phyloP scores from a whole-genome alignment of 1,140 invertebrate genomes.

The Gryllus bimaculatus region DNA sequence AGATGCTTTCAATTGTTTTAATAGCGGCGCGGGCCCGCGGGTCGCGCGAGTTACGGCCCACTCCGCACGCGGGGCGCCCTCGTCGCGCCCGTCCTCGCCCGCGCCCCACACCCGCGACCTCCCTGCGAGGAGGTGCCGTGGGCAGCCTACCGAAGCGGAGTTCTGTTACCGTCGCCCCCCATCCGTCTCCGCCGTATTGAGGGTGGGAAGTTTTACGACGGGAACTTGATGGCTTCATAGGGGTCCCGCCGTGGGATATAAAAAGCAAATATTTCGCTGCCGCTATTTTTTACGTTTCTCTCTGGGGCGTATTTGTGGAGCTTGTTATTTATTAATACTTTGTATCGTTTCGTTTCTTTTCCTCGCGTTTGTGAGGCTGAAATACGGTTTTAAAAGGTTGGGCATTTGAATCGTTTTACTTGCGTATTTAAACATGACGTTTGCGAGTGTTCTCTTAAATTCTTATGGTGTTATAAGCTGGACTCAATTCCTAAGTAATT shows the following conservation, averaged over 20 bases:
- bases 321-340: background rate
- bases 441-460: too few relatives aligned
- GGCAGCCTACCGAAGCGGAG: background rate
- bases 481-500: too few relatives aligned
- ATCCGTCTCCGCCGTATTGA: background rate
- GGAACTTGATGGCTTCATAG: background rate
- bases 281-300: background rate
- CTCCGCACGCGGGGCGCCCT: background rate
- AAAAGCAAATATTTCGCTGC: background rate
- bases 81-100: background rate
- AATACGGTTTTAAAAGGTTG: too few relatives aligned
- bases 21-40: background rate
- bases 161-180: background rate
- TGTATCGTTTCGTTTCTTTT: too few relatives aligned
- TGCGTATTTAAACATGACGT: too few relatives aligned
- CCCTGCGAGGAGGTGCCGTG: background rate
- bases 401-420: too few relatives aligned
- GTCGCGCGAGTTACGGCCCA: background rate
- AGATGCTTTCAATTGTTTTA: conserved; percentile 5
- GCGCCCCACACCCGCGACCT: background rate
- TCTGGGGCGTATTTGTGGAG: background rate
- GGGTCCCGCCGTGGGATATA: background rate
- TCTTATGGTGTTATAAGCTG: too few relatives aligned
- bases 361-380: too few relatives aligned
- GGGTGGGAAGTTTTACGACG: background rate